Percentiles rank a stretch among this genome's conserved stretches.
phyloP scores from a whole-genome alignment of 2,113 vertebrate species.

The Propithecus coquereli region DNA sequence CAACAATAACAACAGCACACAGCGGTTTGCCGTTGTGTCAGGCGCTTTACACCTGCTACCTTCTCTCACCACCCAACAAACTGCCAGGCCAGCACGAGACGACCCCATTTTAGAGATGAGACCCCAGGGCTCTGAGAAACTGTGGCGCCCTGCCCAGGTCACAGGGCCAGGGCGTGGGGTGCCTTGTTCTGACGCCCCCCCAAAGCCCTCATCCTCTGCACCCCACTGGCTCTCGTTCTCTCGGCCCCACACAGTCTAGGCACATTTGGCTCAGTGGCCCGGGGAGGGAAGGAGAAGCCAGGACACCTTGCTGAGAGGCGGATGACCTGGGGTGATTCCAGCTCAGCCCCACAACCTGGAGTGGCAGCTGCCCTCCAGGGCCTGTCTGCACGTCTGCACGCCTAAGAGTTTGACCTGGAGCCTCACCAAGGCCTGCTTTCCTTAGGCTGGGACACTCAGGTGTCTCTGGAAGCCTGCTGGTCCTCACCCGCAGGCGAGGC shows the following conservation, averaged over 20 bases:
- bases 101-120: background rate
- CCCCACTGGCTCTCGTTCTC: background rate
- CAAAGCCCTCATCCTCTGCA: background rate
- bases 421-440: background rate
- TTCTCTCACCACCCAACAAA: background rate
- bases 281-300: background rate
- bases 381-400: background rate
- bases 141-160: background rate
- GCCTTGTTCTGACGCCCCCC: accelerated
- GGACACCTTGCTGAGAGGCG: background rate
- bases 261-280: background rate
- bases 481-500: background rate
- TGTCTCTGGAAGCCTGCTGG: background rate
- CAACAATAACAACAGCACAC: background rate
- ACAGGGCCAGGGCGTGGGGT: background rate
- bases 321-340: background rate
- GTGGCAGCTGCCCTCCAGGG: background rate
- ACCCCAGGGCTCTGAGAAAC: background rate
- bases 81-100: background rate
- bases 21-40: accelerated
- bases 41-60: background rate
- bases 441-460: background rate
- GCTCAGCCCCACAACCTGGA: background rate
- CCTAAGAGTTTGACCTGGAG: background rate
- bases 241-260: background rate